Evolutionary conservation across 2,888 invertebrate genomes (phyloP), one percentile per base, ranked within the genome.

Genomic region (Drosophila melanosoma): DNA sequence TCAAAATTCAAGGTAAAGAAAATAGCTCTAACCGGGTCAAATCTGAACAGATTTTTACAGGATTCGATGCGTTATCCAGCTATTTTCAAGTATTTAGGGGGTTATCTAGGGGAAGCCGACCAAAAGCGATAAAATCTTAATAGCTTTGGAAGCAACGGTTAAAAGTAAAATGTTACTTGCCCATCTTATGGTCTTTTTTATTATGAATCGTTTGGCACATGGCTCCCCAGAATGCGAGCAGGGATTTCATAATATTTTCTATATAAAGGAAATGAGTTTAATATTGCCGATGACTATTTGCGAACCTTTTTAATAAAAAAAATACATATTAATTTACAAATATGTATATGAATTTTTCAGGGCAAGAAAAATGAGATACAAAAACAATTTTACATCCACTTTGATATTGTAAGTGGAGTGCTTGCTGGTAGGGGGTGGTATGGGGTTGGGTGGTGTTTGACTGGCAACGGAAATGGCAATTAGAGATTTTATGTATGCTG

Each of bases 401-500:
- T 38, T 58, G 49, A 38, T 38, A 45, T 23, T 33, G 23, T 4
- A 58, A 15, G 15, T 38, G 48, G 12, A 64, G 26, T 17, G 29
- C 20, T 10, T 12, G 3, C 10, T 17, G 23, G 17, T 11, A 29
- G 4, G 17, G 17, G 32, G 15, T 29, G 33, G 26, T 15, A 42
- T 17, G 15, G 20, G 53, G 29, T 12, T 38, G 36, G 20, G 23
- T 7, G 38, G 23, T 11, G 54, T 56, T 49, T 62, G 57, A 58
- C 38, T 53, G 48, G 64, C 59, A 74, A 54, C 72, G 77, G 86
- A 86, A 86, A 86, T 61, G 72, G 78, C 86, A 82, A 86, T 86
- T 83, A 77, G 81, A 75, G 67, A 85, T 70, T 82, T 74, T 67
- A 60, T 74, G 72, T 74, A 77, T 74, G 69, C 53, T 69, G 53